A percentile compares a stretch with the other conserved stretches of the same genome.
Evolutionary conservation across 2,797 vertebrate species (phyloP).

Genomic region (Myotis pilosus): DNA sequence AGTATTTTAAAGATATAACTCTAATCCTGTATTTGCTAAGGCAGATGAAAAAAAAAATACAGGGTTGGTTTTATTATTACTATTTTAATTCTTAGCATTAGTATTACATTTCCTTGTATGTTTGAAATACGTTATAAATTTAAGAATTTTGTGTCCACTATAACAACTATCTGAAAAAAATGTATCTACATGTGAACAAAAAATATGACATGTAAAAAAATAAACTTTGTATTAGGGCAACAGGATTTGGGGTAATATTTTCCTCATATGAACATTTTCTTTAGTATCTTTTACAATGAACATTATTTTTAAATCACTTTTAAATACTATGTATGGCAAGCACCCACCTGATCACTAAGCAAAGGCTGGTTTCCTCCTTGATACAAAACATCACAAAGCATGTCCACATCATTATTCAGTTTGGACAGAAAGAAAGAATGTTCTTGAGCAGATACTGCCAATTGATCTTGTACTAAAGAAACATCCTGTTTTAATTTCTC

Average conservation of each 20-base stretch:
- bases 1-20: not conserved
- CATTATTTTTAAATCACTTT: conserved; percentile 8
- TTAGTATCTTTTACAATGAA: not conserved
- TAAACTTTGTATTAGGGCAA: not conserved
- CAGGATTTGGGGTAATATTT: not conserved
- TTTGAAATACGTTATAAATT: conserved; percentile 11
- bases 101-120: not conserved
- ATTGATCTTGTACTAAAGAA: conserved; percentile 80
- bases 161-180: conserved; percentile 17
- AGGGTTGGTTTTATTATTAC: not conserved
- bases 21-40: not conserved
- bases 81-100: conserved; percentile 2
- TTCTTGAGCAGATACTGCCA: conserved; percentile 82
- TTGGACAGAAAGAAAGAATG: conserved; percentile 83
- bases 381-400: conserved; percentile 86
- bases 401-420: conserved; percentile 84
- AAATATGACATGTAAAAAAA: not conserved
- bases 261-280: conserved; percentile 29
- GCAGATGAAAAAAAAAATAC: not conserved
- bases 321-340: not conserved
- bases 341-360: conserved; percentile 89
- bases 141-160: not conserved
- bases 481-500: conserved; percentile 84
- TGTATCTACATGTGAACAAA: not conserved
- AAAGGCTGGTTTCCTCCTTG: conserved; percentile 87